These are phyloP conservation scores for Sebastes elongatus DNA, from an alignment of 2,797 vertebrate species.

Conservation along the genomic window DNA sequence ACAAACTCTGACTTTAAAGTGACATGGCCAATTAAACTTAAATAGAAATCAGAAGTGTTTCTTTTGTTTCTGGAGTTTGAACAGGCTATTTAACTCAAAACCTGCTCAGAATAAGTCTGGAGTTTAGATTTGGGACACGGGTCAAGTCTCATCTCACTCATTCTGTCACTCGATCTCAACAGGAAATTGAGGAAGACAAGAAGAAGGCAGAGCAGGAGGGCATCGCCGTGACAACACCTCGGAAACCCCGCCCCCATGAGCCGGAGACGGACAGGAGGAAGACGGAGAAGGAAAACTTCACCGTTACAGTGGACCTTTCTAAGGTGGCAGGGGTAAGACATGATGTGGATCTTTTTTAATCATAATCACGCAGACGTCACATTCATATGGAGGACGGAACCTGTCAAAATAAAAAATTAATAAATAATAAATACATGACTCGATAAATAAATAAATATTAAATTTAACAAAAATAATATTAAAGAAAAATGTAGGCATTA, in stretches of 20 bases:
- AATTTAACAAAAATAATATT: too few species aligned
- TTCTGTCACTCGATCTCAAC: not conserved
- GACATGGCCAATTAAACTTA: not conserved
- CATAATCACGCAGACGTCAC: not conserved
- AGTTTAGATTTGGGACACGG: accelerated
- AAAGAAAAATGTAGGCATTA: too few species aligned
- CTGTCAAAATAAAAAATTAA: too few species aligned
- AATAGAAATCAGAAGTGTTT: not conserved
- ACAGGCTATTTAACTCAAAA: not conserved
- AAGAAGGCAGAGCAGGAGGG: constrained; percentile 91
- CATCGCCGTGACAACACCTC: constrained; percentile 86
- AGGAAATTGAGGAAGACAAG: constrained; percentile 95
- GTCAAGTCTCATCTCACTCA: not conserved
- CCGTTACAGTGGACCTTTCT: constrained; percentile 81
- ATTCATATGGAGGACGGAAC: too few species aligned
- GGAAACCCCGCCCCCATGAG: constrained; percentile 82
- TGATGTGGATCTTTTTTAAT: not conserved
- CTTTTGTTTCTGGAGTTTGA: not conserved
- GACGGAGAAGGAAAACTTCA: constrained; percentile 84
- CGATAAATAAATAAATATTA: too few species aligned
- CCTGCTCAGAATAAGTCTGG: not conserved
- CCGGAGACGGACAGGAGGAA: constrained; percentile 75
- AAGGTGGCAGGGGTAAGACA: constrained; percentile 73
- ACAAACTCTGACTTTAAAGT: not conserved
- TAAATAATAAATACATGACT: too few species aligned